A percentile compares a stretch with the other conserved stretches of the same genome.
These are phyloP conservation scores for Apeira syringaria DNA, from an alignment of 2,888 invertebrate species.

Conservation along the genomic window DNA sequence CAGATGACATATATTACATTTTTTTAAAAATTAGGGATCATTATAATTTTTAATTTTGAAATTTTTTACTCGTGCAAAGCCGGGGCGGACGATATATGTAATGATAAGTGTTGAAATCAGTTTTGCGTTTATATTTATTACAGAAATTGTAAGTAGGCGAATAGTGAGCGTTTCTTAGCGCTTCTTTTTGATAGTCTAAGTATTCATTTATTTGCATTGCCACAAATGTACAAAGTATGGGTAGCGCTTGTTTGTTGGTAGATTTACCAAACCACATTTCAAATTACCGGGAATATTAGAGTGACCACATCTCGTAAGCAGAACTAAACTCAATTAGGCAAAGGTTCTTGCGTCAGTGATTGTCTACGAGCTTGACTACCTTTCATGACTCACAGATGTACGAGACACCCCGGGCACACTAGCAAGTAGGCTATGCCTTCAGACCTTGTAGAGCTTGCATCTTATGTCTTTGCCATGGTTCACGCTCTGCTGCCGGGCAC, in stretches of 20 bases:
- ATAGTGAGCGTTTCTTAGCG: no score
- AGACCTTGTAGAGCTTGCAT: constrained; percentile 42
- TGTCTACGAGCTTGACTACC: constrained; percentile 13
- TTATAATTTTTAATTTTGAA: no score
- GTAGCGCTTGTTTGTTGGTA: not conserved
- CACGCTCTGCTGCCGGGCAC: constrained; percentile 67
- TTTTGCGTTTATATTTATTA: no score
- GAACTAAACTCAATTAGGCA: constrained; percentile 15
- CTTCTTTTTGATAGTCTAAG: no score
- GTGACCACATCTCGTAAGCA: constrained; percentile 15
- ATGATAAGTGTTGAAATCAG: no score
- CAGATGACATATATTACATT: no score
- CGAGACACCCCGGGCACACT: constrained; percentile 14
- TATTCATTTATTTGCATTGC: no score
- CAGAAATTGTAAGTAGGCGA: no score
- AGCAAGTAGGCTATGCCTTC: constrained; percentile 24
- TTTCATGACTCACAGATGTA: constrained; percentile 27
- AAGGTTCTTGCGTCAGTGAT: constrained; percentile 20
- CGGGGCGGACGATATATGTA: no score
- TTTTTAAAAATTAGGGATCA: no score
- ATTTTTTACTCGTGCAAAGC: no score
- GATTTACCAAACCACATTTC: constrained; percentile 4
- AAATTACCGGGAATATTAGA: constrained; percentile 13
- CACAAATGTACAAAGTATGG: no score
- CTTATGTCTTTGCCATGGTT: constrained; percentile 62